Percentiles rank a stretch among this genome's conserved stretches.
Evolutionary conservation across 1,140 invertebrate genomes (phyloP).

Genomic region (Portunus trituberculatus): DNA sequence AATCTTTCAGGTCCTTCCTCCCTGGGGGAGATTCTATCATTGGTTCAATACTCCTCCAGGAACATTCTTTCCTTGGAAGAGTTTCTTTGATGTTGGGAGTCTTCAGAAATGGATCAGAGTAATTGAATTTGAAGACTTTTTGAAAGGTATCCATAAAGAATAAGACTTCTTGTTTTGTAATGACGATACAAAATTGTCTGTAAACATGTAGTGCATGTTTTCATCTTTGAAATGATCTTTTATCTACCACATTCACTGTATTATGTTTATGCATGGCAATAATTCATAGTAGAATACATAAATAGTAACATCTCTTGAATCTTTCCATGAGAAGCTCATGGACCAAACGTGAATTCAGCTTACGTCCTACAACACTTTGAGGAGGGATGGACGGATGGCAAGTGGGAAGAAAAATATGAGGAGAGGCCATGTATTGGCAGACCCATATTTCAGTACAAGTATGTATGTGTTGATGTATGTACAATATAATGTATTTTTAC

Average conservation of each 20-base stretch:
- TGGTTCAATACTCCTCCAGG: slow-evolving; percentile 87
- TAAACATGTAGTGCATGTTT: no score
- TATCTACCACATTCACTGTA: no score
- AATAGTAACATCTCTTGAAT: background rate
- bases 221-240: no score
- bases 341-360: slow-evolving; percentile 85
- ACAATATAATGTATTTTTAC: no score
- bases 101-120: slow-evolving; percentile 91
- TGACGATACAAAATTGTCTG: no score
- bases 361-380: slow-evolving; percentile 93
- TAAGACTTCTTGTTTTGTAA: background rate
- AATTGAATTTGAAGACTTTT: slow-evolving; percentile 92
- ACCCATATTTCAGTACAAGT: slow-evolving; percentile 8
- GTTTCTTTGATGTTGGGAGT: slow-evolving; percentile 93
- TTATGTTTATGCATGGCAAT: no score
- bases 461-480: background rate
- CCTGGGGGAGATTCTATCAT: slow-evolving; percentile 94
- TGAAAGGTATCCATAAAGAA: slow-evolving; percentile 83
- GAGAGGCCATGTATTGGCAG: slow-evolving; percentile 82
- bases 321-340: slow-evolving; percentile 26
- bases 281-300: background rate
- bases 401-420: slow-evolving; percentile 92
- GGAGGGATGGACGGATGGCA: slow-evolving; percentile 89
- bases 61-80: slow-evolving; percentile 86
- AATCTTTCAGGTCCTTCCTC: slow-evolving; percentile 88